phyloP scores from a whole-genome alignment of 2,888 invertebrate species.

The Ernsta delagoae region DNA sequence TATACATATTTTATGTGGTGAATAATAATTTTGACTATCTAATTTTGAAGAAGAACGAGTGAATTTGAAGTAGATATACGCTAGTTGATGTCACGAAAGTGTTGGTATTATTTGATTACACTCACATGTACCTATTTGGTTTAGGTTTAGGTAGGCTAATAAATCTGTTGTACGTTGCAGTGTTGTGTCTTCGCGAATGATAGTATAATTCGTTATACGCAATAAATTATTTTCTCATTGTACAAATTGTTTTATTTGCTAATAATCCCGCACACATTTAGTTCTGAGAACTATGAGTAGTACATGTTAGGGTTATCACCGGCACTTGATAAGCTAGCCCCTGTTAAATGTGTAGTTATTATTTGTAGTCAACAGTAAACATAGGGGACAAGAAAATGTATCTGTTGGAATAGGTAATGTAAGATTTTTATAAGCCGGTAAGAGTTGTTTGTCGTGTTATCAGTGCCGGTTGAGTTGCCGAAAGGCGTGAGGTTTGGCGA shows the following conservation, averaged over 20 bases:
- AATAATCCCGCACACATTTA: not conserved
- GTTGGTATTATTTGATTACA: not conserved
- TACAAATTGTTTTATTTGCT: slow-evolving; percentile 40
- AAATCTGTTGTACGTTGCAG: slow-evolving; percentile 12
- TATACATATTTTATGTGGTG: not conserved
- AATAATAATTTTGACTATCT: not conserved
- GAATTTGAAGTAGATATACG: not conserved
- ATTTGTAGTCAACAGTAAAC: not conserved
- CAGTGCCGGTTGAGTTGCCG: not conserved
- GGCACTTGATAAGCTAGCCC: not conserved
- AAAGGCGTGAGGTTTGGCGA: not conserved
- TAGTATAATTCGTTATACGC: slow-evolving; percentile 44
- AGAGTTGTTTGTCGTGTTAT: not conserved
- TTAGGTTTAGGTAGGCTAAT: not conserved
- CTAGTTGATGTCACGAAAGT: not conserved
- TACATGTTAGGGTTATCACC: not conserved
- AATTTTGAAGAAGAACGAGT: not conserved
- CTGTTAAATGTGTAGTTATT: not conserved
- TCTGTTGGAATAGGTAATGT: no score
- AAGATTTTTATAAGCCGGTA: not conserved
- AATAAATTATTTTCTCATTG: slow-evolving; percentile 66
- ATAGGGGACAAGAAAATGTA: no score
- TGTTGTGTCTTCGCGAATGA: slow-evolving; percentile 11
- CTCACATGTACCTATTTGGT: not conserved
- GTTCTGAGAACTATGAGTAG: not conserved